Evolutionary conservation across 2,888 invertebrate genomes (phyloP).

Genomic region (Eupelmus urozonus): DNA sequence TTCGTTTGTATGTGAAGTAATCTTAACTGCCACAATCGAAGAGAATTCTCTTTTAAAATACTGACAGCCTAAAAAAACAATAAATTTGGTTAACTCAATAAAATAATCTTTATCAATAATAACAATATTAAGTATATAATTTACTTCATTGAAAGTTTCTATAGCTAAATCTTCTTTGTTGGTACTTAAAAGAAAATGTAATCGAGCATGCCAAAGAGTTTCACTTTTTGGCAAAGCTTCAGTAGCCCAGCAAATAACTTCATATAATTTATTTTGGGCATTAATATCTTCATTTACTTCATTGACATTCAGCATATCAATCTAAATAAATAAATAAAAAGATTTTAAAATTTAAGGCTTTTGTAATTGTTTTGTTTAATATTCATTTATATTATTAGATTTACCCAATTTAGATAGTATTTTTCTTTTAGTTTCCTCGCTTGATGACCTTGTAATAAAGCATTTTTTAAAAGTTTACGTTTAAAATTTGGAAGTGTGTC

Average conservation of each 20-base stretch:
- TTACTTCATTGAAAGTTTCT: slow-evolving; percentile 76
- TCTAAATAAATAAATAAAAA: slow-evolving; percentile 63
- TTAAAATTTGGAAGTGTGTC: slow-evolving; percentile 77
- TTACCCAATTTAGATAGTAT: slow-evolving; percentile 78
- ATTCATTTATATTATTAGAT: not conserved
- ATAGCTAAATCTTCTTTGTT: slow-evolving; percentile 76
- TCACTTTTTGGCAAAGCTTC: slow-evolving; percentile 77
- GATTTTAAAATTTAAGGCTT: slow-evolving; percentile 3
- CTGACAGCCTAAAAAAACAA: slow-evolving; percentile 68
- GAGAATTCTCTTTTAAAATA: slow-evolving; percentile 74
- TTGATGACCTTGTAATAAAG: slow-evolving; percentile 78
- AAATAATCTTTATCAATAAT: slow-evolving; percentile 3
- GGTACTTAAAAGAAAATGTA: slow-evolving; percentile 77
- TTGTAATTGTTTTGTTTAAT: not conserved
- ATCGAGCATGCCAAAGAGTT: slow-evolving; percentile 79
- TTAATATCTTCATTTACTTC: slow-evolving; percentile 60
- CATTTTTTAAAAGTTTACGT: slow-evolving; percentile 78
- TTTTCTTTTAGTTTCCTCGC: slow-evolving; percentile 78
- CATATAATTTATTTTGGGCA: slow-evolving; percentile 68
- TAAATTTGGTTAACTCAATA: too few relatives aligned
- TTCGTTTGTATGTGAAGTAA: slow-evolving; percentile 73
- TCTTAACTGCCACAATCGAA: slow-evolving; percentile 78
- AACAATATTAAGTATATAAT: slow-evolving; percentile 3
- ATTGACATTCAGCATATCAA: slow-evolving; percentile 69
- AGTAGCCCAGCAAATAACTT: slow-evolving; percentile 77